Evolutionary conservation across 1,140 invertebrate species (phyloP).

Genomic region (Drosophila setifemur): DNA sequence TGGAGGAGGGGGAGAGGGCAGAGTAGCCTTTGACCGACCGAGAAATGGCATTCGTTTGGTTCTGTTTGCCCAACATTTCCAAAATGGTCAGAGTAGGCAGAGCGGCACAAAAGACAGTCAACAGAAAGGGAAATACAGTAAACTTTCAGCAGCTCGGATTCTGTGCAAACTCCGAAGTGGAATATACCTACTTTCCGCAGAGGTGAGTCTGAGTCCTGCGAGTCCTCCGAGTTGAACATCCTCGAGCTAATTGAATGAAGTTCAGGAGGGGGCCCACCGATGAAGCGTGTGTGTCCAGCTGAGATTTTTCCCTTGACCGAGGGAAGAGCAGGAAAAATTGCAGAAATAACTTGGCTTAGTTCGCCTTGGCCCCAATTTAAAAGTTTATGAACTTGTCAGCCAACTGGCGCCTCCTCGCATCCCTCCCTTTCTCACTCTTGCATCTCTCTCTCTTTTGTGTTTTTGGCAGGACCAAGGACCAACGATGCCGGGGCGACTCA

Average conservation of each 20-base stretch:
- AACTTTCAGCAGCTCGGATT: conserved; percentile 14
- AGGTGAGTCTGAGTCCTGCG: conserved; percentile 2
- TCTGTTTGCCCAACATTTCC: conserved; percentile 11
- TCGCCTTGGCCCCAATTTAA: conserved; percentile 84
- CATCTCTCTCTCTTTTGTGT: conserved; percentile 42
- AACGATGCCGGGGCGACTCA: conserved; percentile 58
- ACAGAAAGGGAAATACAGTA: conserved; percentile 20
- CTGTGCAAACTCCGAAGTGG: conserved; percentile 9
- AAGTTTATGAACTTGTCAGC: conserved; percentile 87
- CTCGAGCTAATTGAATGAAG: conserved; percentile 38
- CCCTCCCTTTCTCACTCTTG: not conserved
- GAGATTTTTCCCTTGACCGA: conserved; percentile 20
- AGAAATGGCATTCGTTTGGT: conserved; percentile 17
- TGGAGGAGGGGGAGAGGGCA: not conserved
- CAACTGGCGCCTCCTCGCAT: conserved; percentile 46
- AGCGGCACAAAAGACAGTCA: conserved; percentile 22
- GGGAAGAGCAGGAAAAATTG: conserved; percentile 7
- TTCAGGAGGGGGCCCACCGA: not conserved
- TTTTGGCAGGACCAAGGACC: conserved; percentile 83
- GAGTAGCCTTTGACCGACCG: conserved; percentile 15
- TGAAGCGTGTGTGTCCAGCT: conserved; percentile 27
- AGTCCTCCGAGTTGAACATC: conserved; percentile 10
- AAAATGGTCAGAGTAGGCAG: conserved; percentile 31
- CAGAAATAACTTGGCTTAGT: conserved; percentile 1
- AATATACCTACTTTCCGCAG: conserved; percentile 20